Base-by-base conservation (phyloP, 1,140 invertebrate genomes). In the Drosophila chauvacae region DNA sequence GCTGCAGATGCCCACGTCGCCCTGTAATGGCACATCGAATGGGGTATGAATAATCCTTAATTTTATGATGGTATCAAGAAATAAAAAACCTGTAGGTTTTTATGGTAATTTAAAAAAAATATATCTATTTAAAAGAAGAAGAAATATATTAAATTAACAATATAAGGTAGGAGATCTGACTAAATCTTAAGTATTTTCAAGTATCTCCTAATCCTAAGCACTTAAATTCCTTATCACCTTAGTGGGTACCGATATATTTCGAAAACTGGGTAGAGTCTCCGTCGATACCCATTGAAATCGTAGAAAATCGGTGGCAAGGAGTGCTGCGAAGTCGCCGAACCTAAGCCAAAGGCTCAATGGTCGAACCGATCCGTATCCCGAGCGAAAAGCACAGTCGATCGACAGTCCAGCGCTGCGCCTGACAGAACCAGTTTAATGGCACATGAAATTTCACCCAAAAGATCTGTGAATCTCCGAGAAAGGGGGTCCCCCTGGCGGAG, bases 401-500 rank as follows among this genome's bases (percentile, higher is more conserved):
- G 74, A 66, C 74, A 61, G 64, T 26, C 56, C 56, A 68, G 44
- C 28, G 11, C 20, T 13, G 48, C 33, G 48, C 37, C 62, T 79
- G 82, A 80, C 81, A 88, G 84, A 88, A 88, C 84, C 84, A 88
- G 84, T 88, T 88, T 88, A 88, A 90, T 88, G 84, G 85, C 81
- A 83, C 84, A 90, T 84, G 80, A 88, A 88, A 90, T 88, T 88
- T 88, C 84, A 81, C 84, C 84, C 84, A 75, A 88, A 88, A 78
- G 73, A 80, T 83, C 77, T 58, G 79, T 80, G 81, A 81, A 85
- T 81, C 81, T 85, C 72, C 81, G 20, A 53, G 72, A n/a, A 7
- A 7, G 5, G 33, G 44, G 35, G 10, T n/a, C 10, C 44, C 1
- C 13, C 3, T 33, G 53, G 68, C 39, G 7, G 53, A 53, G 80